A percentile compares a stretch with the other conserved stretches of the same genome.
Evolutionary conservation across 2,797 vertebrate species (phyloP).

Genomic region (Gallinago nigripennis): DNA sequence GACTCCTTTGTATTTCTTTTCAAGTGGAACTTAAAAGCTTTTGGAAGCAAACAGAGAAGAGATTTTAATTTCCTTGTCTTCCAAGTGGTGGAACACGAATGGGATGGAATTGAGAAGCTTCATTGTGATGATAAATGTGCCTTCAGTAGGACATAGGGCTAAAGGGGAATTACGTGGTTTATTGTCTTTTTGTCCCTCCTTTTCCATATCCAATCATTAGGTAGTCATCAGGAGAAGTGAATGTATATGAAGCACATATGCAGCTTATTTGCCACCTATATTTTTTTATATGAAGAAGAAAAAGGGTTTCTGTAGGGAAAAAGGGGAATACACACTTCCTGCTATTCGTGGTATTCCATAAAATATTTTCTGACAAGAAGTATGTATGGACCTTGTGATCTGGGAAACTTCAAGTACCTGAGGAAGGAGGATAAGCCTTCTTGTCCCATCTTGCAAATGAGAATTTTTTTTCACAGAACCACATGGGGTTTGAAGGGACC

Average conservation of each 20-base stretch:
- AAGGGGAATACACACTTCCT: neutral
- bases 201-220: neutral
- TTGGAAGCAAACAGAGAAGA: neutral
- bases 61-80: neutral
- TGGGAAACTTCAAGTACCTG: neutral
- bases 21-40: constrained; percentile 28
- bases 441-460: neutral
- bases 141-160: neutral
- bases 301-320: neutral
- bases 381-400: neutral
- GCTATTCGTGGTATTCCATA: neutral
- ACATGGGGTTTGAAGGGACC: no score
- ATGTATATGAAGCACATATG: neutral
- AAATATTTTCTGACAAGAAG: neutral
- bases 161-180: neutral
- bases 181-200: neutral
- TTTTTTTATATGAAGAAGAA: neutral
- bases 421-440: neutral
- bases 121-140: neutral
- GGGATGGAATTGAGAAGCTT: neutral
- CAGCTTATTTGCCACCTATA: neutral
- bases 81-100: neutral
- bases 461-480: neutral
- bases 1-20: constrained; percentile 2
- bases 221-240: neutral